Base-by-base conservation (phyloP, 2,797 vertebrate species). In the Labroides dimidiatus region DNA sequence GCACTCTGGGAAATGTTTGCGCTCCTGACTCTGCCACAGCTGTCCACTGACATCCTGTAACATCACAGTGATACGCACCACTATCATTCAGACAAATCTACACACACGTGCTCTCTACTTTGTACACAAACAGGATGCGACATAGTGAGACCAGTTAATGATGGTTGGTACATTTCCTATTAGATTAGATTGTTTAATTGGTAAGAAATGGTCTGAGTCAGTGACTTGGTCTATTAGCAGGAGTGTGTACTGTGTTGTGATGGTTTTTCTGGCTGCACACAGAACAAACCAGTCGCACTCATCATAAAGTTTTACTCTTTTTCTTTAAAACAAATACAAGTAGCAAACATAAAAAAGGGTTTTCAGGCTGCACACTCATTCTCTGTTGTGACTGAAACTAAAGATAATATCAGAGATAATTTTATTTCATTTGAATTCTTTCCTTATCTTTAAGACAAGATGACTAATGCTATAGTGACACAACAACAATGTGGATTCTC, bases 1-100 rank as follows among this genome's bases (percentile, higher is more conserved):
- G 77, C 73, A 80, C 81, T 76, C 82, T 81, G 81, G 84, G 77
- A 81, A 86, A 84, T 58, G 80, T 72, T 81, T 56, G 76, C 81
- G 86, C 81, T 77, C 69, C 88, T 80, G 75, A 85, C 82, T 79
- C 66, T 77, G 76, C 85, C 91, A 72, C 84, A 81, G 88, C 87
- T 89, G 87, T 89, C 88, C 66, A 59, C 76, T 91, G 73, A 57
- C 72, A 85, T 92, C 37, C 20, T 44, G 78, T 85, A 78, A 76
- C 47, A 21, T 82, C 83, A 86, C 2, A 13, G 52, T 64, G 9
- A 62, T 47, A 61, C 30, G 0, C 41, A 48, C 27, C 30, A 43
- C 48, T 58, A 0, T 47, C 47, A 44, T 54, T 23, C 63, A 54
- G 51, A 48, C 60, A 41, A 47, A 44, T 2, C 1, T 54, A n/a